Percentiles rank a stretch among this genome's conserved stretches.
Evolutionary conservation across 1,140 invertebrate genomes (phyloP).

Genomic region (Cydia strobilella): DNA sequence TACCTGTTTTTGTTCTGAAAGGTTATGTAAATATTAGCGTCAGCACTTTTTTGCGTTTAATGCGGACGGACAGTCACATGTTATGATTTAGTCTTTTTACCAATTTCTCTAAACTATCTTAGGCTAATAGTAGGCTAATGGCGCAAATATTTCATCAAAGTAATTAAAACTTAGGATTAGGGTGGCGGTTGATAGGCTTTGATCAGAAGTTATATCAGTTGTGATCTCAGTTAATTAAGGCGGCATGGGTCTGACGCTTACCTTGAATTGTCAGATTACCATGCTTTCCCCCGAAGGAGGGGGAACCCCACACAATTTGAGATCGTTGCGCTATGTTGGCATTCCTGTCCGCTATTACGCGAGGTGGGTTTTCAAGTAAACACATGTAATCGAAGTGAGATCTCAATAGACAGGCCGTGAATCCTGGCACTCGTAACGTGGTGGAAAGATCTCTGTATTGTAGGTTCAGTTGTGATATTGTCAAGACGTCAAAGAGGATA

Average conservation of each 20-base stretch:
- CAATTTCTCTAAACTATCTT: slow-evolving; percentile 8
- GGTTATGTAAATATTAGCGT: not conserved
- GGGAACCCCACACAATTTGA: slow-evolving; percentile 22
- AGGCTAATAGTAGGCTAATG: not conserved
- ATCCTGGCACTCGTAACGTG: not conserved
- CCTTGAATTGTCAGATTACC: slow-evolving; percentile 30
- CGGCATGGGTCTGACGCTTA: slow-evolving; percentile 18
- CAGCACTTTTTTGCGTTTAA: not conserved
- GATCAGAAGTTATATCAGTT: slow-evolving; percentile 40
- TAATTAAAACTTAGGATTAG: slow-evolving; percentile 48
- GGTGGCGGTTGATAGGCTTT: slow-evolving; percentile 38
- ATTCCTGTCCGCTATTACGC: slow-evolving; percentile 4
- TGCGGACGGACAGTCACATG: no score
- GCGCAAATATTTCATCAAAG: slow-evolving; percentile 37
- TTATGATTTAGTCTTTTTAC: not conserved
- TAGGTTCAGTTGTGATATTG: not conserved
- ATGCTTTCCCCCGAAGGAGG: slow-evolving; percentile 5
- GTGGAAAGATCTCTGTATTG: not conserved
- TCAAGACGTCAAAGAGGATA: no score
- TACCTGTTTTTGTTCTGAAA: no score
- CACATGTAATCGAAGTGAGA: slow-evolving; percentile 1
- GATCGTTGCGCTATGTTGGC: slow-evolving; percentile 7
- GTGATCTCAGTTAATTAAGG: slow-evolving; percentile 40
- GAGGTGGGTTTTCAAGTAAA: slow-evolving; percentile 4
- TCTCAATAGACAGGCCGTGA: not conserved